Evolutionary conservation across 2,888 invertebrate species (phyloP).

Genomic region (Stenichneumon culpator): DNA sequence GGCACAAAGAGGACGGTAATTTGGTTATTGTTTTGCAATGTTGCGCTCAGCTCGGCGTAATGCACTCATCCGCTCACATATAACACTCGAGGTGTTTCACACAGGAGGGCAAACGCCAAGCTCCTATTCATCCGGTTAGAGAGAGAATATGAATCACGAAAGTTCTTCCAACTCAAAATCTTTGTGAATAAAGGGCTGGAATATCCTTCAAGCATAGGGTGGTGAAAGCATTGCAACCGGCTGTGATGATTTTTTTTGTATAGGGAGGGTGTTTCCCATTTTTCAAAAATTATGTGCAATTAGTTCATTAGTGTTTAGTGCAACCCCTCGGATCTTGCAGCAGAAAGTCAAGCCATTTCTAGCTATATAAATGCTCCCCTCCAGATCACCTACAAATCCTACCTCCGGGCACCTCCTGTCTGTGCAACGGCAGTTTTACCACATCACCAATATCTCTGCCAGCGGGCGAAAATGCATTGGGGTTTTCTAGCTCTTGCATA

Average conservation of each 20-base stretch:
- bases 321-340: background rate
- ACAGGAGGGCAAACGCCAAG: conserved; percentile 27
- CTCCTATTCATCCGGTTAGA: conserved; percentile 14
- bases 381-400: background rate
- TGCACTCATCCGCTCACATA: conserved; percentile 52
- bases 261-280: background rate
- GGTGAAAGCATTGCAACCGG: too few relatives aligned
- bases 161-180: background rate
- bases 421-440: conserved; percentile 57
- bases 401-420: conserved; percentile 8
- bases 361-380: background rate
- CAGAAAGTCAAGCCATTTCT: conserved; percentile 1
- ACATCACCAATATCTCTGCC: conserved; percentile 68
- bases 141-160: conserved; percentile 31
- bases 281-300: background rate
- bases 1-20: conserved; percentile 57
- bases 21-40: conserved; percentile 71
- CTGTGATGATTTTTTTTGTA: background rate
- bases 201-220: background rate
- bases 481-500: conserved; percentile 75
- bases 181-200: background rate
- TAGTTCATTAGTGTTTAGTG: background rate
- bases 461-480: conserved; percentile 72
- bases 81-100: conserved; percentile 15
- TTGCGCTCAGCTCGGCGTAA: conserved; percentile 62